Percentiles rank a stretch among this genome's conserved stretches.
These are phyloP conservation scores for Solenopsis fugax DNA, from an alignment of 1,140 invertebrate genomes.

Conservation along the genomic window DNA sequence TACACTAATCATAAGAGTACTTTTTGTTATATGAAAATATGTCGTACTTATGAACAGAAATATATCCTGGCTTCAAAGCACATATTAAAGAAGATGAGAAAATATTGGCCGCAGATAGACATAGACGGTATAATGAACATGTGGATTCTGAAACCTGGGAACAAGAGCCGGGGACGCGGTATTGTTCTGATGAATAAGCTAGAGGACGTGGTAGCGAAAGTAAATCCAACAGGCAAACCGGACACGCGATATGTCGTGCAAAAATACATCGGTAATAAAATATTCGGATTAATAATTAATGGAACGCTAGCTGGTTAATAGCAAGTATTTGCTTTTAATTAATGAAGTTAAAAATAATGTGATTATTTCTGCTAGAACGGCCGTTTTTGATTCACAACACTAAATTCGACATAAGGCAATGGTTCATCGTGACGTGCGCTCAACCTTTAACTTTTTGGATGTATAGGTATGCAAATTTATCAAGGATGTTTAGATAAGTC, in stretches of 20 bases:
- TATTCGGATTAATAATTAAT: conserved; percentile 22
- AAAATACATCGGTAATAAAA: conserved; percentile 95
- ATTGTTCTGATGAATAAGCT: conserved; percentile 95
- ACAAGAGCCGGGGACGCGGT: conserved; percentile 96
- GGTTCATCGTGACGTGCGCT: conserved; percentile 96
- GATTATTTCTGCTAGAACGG: conserved; percentile 88
- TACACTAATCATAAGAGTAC: not conserved
- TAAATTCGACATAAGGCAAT: conserved; percentile 97
- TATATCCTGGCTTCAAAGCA: conserved; percentile 85
- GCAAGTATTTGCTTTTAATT: not conserved
- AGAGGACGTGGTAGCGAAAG: conserved; percentile 93
- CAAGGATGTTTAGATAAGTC: conserved; percentile 38
- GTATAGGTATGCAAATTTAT: conserved; percentile 90
- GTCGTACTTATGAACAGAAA: conserved; percentile 78
- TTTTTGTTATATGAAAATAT: not conserved
- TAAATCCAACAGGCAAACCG: conserved; percentile 88
- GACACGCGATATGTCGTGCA: conserved; percentile 96
- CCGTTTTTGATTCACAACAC: conserved; percentile 95
- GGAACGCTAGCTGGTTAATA: not conserved
- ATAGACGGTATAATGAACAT: conserved; percentile 95
- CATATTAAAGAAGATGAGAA: conserved; percentile 87
- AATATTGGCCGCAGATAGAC: conserved; percentile 93
- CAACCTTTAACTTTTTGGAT: conserved; percentile 97
- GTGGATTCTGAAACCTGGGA: conserved; percentile 98
- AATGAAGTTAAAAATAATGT: conserved; percentile 38